A percentile compares a stretch with the other conserved stretches of the same genome.
These are phyloP conservation scores for Drosophila meridionalis DNA, from an alignment of 2,888 invertebrate genomes.

Conservation along the genomic window DNA sequence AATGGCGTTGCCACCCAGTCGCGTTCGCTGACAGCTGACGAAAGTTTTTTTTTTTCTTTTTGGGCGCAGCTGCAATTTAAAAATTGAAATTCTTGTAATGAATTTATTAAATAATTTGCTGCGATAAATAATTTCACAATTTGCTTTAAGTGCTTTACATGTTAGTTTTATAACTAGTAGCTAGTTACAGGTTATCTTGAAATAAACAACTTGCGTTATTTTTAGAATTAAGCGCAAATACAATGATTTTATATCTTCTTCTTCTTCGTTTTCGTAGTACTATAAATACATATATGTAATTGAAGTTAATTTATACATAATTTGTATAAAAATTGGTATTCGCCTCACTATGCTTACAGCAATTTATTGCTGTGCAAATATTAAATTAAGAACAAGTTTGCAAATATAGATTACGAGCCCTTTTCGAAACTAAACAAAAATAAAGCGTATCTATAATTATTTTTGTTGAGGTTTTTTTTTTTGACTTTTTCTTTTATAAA, in stretches of 20 bases:
- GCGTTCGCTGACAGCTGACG: constrained; percentile 31
- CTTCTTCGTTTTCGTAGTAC: constrained; percentile 37
- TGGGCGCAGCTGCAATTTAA: constrained; percentile 27
- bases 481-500: constrained; percentile 43
- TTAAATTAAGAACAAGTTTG: constrained; percentile 11
- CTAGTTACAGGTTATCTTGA: constrained; percentile 50
- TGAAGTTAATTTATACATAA: constrained; percentile 44
- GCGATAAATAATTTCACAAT: constrained; percentile 41
- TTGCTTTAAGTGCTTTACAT: constrained; percentile 18
- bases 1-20: constrained; percentile 40
- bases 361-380: constrained; percentile 31
- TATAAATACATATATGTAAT: constrained; percentile 45
- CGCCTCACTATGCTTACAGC: constrained; percentile 34
- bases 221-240: constrained; percentile 47
- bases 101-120: constrained; percentile 35
- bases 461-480: constrained; percentile 22
- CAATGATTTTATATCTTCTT: constrained; percentile 36
- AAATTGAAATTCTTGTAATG: background rate
- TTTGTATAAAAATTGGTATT: constrained; percentile 32
- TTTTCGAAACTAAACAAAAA: constrained; percentile 64
- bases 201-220: constrained; percentile 40
- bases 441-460: constrained; percentile 49
- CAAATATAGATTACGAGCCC: constrained; percentile 43
- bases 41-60: background rate
- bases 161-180: constrained; percentile 42